These are phyloP conservation scores for Poeciliopsis gracilis DNA, from an alignment of 2,797 vertebrate genomes.

Conservation along the genomic window DNA sequence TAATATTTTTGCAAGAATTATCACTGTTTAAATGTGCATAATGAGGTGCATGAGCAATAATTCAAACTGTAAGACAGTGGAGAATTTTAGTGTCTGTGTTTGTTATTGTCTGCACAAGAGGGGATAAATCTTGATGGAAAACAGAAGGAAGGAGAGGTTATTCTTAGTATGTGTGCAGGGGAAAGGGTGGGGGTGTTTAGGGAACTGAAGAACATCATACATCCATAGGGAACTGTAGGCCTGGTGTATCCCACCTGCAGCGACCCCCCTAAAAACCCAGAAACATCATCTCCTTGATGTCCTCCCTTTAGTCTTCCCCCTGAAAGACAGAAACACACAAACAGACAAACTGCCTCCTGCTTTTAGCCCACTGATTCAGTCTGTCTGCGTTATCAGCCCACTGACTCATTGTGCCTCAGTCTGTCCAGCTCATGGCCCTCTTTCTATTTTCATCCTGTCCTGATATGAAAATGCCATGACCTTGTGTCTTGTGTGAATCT, in stretches of 20 bases:
- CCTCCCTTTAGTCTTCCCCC: slow-evolving; percentile 28
- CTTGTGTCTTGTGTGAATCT: slow-evolving; percentile 58
- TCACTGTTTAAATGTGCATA: background rate
- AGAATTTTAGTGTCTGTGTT: background rate
- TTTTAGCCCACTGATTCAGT: slow-evolving; percentile 70
- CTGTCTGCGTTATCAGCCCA: slow-evolving; percentile 68
- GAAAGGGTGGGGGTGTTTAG: background rate
- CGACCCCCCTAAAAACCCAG: slow-evolving; percentile 38
- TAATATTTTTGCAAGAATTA: background rate
- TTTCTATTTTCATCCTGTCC: slow-evolving; percentile 71
- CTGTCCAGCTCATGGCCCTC: slow-evolving; percentile 66
- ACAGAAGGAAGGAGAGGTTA: slow-evolving; percentile 33
- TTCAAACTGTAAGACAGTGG: background rate
- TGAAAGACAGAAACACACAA: slow-evolving; percentile 19
- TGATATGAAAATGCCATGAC: slow-evolving; percentile 69
- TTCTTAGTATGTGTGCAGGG: slow-evolving; percentile 31
- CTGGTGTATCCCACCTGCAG: slow-evolving; percentile 58
- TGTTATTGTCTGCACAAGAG: slow-evolving; percentile 17
- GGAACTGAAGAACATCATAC: slow-evolving; percentile 50
- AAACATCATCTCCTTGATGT: slow-evolving; percentile 52
- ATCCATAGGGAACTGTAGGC: slow-evolving; percentile 53
- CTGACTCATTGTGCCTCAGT: slow-evolving; percentile 73
- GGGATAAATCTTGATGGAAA: slow-evolving; percentile 27
- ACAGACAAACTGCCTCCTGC: slow-evolving; percentile 44
- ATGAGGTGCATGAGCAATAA: background rate